Evolutionary conservation across 2,888 invertebrate species (phyloP), one percentile per base, ranked within the genome.

Genomic region (Lacanobia oleracea): DNA sequence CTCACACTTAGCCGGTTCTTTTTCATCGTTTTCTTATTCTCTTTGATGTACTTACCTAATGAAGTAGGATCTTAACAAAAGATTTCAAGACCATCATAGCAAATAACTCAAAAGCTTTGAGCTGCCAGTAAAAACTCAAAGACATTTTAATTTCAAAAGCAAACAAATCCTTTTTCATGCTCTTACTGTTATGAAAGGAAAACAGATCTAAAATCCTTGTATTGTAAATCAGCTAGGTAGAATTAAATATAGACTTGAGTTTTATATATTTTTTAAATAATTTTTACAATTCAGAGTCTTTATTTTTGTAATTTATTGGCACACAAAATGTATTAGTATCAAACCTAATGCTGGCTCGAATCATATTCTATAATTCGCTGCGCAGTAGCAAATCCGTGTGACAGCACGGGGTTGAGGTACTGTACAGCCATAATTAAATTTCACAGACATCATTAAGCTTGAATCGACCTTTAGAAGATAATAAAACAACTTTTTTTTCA

Each of bases 131-230:
- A 74, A 68, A 79, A 37, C 6, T 63, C n/a, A 51, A 75, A 69
- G 43, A 18, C 6, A 50, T 62, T 69, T 66, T 63, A 74, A 77
- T 77, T 75, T 81, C 60, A 56, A 67, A 81, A 71, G 54, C 59
- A 64, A 77, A 51, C 27, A 77, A 76, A 76, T 65, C 76, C 72
- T 72, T 77, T 77, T 76, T 65, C 56, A 57, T 77, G 60, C 64
- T 72, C 72, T 61, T 40, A 27, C 50, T 56, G 45, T 51, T 64
- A 61, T 56, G 40, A 65, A 65, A 40, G 23, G n/a, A 65, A 76
- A 65, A 65, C 48, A 63, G 18, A 62, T 14, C 18, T 37, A 45
- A 56, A 40, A 48, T 56, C 64, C 9, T 40, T 61, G 43, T 54
- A n/a, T 45, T 60, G 21, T 51, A 57, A 72, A 77, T 61, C 37